Percentiles rank a stretch among this genome's conserved stretches.
These are phyloP conservation scores for Eidolon helvum DNA, from an alignment of 2,113 vertebrate genomes.

Conservation along the genomic window DNA sequence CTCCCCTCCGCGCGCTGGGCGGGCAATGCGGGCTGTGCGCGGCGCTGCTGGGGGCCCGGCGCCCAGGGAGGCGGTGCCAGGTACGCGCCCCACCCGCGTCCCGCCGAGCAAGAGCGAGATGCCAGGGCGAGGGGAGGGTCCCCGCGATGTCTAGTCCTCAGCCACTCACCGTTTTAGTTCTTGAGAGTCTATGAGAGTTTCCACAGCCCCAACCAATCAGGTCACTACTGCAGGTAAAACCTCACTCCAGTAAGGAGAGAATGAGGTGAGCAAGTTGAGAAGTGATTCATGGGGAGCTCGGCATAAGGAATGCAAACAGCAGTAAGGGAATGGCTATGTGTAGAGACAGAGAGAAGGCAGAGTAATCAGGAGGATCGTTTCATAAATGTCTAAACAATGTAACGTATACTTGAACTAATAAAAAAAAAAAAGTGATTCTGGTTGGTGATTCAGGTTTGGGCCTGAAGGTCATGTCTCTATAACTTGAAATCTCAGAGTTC, in stretches of 20 bases:
- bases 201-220: accelerated
- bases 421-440: too few species aligned
- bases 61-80: not conserved
- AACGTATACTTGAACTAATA: too few species aligned
- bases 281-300: not conserved
- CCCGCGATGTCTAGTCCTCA: not conserved
- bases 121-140: not conserved
- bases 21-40: accelerated
- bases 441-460: not conserved
- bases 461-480: not conserved
- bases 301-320: too few species aligned
- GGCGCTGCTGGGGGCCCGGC: accelerated
- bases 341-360: too few species aligned
- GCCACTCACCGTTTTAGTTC: not conserved
- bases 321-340: too few species aligned
- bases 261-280: accelerated
- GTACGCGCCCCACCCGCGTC: not conserved
- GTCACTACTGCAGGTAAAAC: not conserved
- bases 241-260: not conserved
- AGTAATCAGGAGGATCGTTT: too few species aligned
- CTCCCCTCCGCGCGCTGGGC: accelerated
- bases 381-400: too few species aligned
- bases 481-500: not conserved
- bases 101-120: accelerated
- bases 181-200: not conserved